phyloP scores from a whole-genome alignment of 2,888 invertebrate genomes.

The Loripinus fragilis region DNA sequence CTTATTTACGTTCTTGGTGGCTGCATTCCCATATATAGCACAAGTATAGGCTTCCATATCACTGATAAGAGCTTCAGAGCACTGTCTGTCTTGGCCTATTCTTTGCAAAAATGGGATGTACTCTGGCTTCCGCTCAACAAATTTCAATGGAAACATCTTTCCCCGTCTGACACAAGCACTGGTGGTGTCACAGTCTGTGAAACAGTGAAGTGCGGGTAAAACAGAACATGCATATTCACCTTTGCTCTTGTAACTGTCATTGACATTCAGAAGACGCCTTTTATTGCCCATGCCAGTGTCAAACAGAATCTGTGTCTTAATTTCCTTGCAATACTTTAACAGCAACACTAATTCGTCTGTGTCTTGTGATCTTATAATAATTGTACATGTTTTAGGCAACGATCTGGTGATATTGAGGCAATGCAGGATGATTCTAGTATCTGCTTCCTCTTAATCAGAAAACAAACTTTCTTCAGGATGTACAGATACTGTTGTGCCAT shows the following conservation, averaged over 20 bases:
- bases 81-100: background rate
- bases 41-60: slow-evolving; percentile 4
- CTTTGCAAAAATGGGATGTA: too few relatives aligned
- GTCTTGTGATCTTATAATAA: background rate
- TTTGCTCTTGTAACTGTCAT: slow-evolving; percentile 13
- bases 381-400: background rate
- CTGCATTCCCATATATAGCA: slow-evolving; percentile 21
- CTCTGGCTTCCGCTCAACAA: slow-evolving; percentile 1
- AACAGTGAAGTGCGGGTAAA: slow-evolving; percentile 30
- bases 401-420: background rate
- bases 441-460: slow-evolving; percentile 38
- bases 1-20: slow-evolving; percentile 12
- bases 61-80: background rate
- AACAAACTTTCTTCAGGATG: background rate
- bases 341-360: background rate
- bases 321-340: background rate
- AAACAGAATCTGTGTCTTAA: slow-evolving; percentile 20
- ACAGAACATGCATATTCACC: slow-evolving; percentile 27
- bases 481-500: background rate
- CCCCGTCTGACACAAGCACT: slow-evolving; percentile 46
- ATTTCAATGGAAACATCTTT: slow-evolving; percentile 28
- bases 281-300: slow-evolving; percentile 49
- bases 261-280: slow-evolving; percentile 32
- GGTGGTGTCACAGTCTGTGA: slow-evolving; percentile 47
- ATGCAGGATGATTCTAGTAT: slow-evolving; percentile 39